Evolutionary conservation across 2,797 vertebrate genomes (phyloP).

Genomic region (Anabas testudineus): DNA sequence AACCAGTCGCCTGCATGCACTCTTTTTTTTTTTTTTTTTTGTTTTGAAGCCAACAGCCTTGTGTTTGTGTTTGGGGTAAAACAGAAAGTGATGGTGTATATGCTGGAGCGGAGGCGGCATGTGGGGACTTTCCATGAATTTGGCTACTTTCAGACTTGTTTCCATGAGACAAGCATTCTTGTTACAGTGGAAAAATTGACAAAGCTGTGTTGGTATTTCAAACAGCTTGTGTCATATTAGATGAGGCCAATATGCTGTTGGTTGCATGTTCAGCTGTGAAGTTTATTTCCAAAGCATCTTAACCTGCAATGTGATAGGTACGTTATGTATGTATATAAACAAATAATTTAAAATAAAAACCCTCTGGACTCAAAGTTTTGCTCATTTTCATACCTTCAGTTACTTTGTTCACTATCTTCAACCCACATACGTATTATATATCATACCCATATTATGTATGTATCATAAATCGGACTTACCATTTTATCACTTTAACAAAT

Average conservation of each 20-base stretch:
- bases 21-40: conserved; percentile 48
- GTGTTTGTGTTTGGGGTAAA: conserved; percentile 74
- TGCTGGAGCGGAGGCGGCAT: conserved; percentile 31
- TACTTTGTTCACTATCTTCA: too few relatives aligned
- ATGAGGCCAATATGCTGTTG: conserved; percentile 47
- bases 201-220: conserved; percentile 78
- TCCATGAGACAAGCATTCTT: conserved; percentile 63
- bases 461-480: too few relatives aligned
- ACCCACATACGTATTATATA: too few relatives aligned
- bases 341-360: background rate
- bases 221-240: conserved; percentile 81
- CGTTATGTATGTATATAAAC: background rate
- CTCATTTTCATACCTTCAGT: background rate
- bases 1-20: conserved; percentile 1
- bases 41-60: conserved; percentile 40
- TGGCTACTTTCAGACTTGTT: conserved; percentile 72
- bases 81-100: conserved; percentile 59
- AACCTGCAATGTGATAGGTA: conserved; percentile 1
- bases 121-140: conserved; percentile 77
- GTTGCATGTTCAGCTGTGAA: conserved; percentile 25
- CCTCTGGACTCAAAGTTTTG: background rate
- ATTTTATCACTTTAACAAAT: background rate
- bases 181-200: conserved; percentile 74
- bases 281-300: conserved; percentile 44
- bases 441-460: too few relatives aligned